These are phyloP conservation scores for Actias luna DNA, from an alignment of 2,888 invertebrate species.

Conservation along the genomic window DNA sequence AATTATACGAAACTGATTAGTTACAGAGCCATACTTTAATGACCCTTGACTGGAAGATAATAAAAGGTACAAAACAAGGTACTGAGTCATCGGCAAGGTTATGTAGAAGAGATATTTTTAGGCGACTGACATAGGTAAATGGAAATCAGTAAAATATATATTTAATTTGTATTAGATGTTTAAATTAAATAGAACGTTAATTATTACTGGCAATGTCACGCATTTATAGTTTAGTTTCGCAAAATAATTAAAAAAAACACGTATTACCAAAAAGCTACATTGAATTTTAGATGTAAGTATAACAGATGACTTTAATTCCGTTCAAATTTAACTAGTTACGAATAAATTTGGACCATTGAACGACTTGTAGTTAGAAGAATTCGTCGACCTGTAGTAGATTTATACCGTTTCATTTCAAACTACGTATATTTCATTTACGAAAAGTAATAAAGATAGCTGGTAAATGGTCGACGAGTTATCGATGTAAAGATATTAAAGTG, in stretches of 20 bases:
- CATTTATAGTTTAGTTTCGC: no score
- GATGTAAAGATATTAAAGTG: conserved; percentile 2
- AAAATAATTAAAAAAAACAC: no score
- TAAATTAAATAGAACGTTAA: no score
- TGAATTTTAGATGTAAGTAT: no score
- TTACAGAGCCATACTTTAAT: conserved; percentile 1
- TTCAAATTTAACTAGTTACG: no score
- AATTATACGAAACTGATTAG: conserved; percentile 16
- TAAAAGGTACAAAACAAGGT: background rate
- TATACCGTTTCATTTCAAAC: background rate
- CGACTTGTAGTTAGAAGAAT: background rate
- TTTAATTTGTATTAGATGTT: no score
- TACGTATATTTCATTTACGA: background rate
- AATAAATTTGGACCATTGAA: no score
- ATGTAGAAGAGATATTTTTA: background rate
- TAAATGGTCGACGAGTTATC: background rate
- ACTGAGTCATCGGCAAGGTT: background rate
- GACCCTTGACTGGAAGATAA: background rate
- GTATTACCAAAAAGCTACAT: no score
- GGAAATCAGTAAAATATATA: no score
- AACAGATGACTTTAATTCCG: no score
- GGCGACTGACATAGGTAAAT: no score
- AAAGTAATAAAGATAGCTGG: background rate
- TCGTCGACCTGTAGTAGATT: background rate
- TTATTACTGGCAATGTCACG: no score